Conservation (phyloP, 2,888 invertebrate genomes). For the Teleogryllus oceanicus region DNA sequence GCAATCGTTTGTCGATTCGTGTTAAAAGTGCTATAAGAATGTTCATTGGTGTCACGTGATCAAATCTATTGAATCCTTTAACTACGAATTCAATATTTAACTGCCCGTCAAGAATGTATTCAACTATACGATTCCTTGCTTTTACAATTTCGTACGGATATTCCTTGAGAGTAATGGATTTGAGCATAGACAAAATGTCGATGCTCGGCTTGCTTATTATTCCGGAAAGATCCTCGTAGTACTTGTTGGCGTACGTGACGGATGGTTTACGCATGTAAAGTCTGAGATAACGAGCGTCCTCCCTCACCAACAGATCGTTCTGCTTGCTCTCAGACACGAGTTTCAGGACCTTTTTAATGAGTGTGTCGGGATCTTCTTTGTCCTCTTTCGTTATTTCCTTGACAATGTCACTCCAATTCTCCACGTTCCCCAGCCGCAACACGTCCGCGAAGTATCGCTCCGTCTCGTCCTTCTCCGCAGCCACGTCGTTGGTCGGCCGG, state of each 20-base stretch:
- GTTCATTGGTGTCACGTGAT: conserved; percentile 36
- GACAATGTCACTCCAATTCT: conserved; percentile 34
- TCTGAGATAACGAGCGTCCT: conserved; percentile 29
- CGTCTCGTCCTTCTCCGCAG: conserved; percentile 35
- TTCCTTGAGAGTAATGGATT: conserved; percentile 22
- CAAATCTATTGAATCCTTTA: conserved; percentile 38
- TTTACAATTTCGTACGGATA: conserved; percentile 22
- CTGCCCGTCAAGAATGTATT: conserved; percentile 32
- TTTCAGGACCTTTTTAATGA: conserved; percentile 34
- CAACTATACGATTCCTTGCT: not conserved
- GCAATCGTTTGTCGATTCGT: conserved; percentile 35
- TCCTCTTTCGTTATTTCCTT: conserved; percentile 25
- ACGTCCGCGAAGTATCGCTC: conserved; percentile 37
- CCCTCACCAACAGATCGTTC: conserved; percentile 32
- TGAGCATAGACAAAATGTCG: conserved; percentile 35
- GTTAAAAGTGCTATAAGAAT: conserved; percentile 36
- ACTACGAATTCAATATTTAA: conserved; percentile 35
- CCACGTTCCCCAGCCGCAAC: conserved; percentile 36
- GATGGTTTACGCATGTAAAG: not conserved
- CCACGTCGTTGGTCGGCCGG: conserved; percentile 35
- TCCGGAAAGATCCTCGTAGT: conserved; percentile 30
- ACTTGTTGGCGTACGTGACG: not conserved
- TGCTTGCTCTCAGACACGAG: conserved; percentile 28
- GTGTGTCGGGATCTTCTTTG: conserved; percentile 32
- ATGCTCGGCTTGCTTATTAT: conserved; percentile 36